A percentile compares a stretch with the other conserved stretches of the same genome.
These are phyloP conservation scores for Pogonocherus hispidulus DNA, from an alignment of 2,888 invertebrate species.

Conservation along the genomic window DNA sequence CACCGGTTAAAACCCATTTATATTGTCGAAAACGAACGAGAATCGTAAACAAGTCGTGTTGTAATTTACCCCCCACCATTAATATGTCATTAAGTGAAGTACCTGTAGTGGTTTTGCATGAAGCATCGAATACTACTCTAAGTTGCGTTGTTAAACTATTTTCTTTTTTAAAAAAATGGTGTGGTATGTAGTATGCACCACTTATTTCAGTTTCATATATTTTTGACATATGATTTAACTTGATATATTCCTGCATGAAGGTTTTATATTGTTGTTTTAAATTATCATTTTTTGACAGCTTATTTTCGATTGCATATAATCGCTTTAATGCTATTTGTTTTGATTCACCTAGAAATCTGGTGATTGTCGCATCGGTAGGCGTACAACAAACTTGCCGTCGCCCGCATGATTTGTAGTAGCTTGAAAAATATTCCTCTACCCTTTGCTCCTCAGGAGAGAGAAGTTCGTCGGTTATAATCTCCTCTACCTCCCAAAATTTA, in stretches of 20 bases:
- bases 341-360: not conserved
- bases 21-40: slow-evolving; percentile 50
- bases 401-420: not conserved
- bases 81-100: too few relatives aligned
- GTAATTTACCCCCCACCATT: slow-evolving; percentile 47
- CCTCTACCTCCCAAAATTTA: slow-evolving; percentile 1
- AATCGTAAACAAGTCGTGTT: slow-evolving; percentile 49
- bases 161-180: slow-evolving; percentile 52
- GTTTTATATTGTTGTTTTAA: slow-evolving; percentile 23
- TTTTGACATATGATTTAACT: slow-evolving; percentile 37
- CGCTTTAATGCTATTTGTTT: not conserved
- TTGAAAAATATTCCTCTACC: not conserved
- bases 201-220: not conserved
- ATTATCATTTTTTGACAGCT: not conserved
- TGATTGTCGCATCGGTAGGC: not conserved
- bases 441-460: not conserved
- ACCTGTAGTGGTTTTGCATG: too few relatives aligned
- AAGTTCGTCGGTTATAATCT: not conserved
- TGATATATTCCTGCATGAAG: slow-evolving; percentile 44
- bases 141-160: slow-evolving; percentile 50
- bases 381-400: not conserved
- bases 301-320: slow-evolving; percentile 4
- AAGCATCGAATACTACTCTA: too few relatives aligned
- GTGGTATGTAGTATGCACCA: slow-evolving; percentile 47
- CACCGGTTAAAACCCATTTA: slow-evolving; percentile 46